Evolutionary conservation across 2,113 vertebrate species (phyloP), one percentile per base, ranked within the genome.

Genomic region (Terrapene triunguis): DNA sequence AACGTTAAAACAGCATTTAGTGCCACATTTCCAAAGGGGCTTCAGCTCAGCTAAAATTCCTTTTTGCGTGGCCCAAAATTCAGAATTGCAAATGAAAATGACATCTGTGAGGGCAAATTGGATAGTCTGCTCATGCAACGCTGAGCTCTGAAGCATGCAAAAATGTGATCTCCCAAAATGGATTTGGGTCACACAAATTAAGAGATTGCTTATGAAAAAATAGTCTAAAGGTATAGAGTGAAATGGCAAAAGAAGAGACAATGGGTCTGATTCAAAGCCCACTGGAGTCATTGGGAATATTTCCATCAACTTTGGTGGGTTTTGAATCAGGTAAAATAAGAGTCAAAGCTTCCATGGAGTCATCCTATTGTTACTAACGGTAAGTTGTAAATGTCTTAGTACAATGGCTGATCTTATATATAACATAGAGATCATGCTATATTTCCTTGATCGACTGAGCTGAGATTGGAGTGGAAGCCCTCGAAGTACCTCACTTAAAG

Each of bases 381-480:
- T 50, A 95, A 79, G 78, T 62, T 83, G 79, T 24, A 85, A 72
- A 89, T 65, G n/a, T 84, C 82, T 90, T 79, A 54, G 88, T 91
- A 86, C 48, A 88, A 35, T 1, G 84, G 21, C 25, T 42, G n/a
- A 42, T 12, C 95, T 94, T 80, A 78, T 62, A 32, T 42, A 85
- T 12, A 74, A 84, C 83, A 29, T 62, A 89, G 88, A 96, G 35
- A 14, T 50, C 48, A 92, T 48, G 85, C 51, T 74, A 42, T 10
- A 38, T 16, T 51, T 51, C 27, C 19, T 38, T 38, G 69, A 72
- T 62, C 29, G 10, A 8, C 55, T 89, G 48, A 93, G 85, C 88
- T 82, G 85, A 91, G 92, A 51, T 91, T 54, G 38, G 83, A 96
- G 88, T 62, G 78, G 79, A 83, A 91, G 65, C 53, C 4, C 85